phyloP scores from a whole-genome alignment of 2,888 invertebrate genomes.

The Lithodes maja region DNA sequence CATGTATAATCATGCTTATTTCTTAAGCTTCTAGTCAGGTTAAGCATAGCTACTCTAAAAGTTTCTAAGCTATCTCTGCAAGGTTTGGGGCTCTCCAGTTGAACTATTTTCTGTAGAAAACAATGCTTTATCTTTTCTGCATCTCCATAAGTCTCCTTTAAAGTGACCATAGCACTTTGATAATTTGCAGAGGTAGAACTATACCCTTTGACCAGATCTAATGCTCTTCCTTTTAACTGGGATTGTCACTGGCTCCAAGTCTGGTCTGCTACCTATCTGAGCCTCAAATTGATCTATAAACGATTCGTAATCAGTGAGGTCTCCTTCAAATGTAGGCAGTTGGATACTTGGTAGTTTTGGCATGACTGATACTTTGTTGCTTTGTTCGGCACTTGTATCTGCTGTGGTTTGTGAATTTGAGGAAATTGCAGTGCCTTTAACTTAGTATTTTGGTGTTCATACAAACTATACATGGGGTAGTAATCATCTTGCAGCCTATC shows the following conservation, averaged over 20 bases:
- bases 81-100: background rate
- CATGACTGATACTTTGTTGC: too few relatives aligned
- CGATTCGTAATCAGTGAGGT: background rate
- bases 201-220: conserved; percentile 5
- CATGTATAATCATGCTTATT: conserved; percentile 5
- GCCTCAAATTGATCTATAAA: conserved; percentile 14
- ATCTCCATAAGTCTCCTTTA: conserved; percentile 21
- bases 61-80: background rate
- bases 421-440: background rate
- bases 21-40: background rate
- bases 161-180: background rate
- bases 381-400: background rate
- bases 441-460: background rate
- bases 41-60: background rate
- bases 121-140: conserved; percentile 1
- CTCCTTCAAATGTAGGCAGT: background rate
- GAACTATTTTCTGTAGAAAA: background rate
- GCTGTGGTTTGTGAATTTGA: background rate
- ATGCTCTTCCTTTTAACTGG: background rate
- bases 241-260: conserved; percentile 14
- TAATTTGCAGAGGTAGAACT: conserved; percentile 4
- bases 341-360: background rate
- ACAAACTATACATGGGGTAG: background rate
- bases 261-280: background rate
- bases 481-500: background rate